phyloP scores from a whole-genome alignment of 2,888 invertebrate species.

The Dynastes tityus region DNA sequence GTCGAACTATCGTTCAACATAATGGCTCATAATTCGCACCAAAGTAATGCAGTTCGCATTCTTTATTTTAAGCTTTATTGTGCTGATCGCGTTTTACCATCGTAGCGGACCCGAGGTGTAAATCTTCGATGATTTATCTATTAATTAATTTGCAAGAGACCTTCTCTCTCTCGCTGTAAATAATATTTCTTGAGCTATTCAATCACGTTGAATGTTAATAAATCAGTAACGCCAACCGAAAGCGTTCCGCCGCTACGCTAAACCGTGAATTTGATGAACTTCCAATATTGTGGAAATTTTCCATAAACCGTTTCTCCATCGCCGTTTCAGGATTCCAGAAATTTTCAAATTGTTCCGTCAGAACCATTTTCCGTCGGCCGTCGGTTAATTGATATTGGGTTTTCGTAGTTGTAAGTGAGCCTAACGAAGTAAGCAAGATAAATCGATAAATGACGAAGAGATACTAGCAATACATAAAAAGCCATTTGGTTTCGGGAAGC shows the following conservation, averaged over 20 bases:
- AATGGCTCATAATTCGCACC: not conserved
- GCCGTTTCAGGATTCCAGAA: not conserved
- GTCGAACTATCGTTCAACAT: not conserved
- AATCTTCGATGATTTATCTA: constrained; percentile 46
- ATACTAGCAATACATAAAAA: not conserved
- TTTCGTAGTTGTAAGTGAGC: constrained; percentile 6
- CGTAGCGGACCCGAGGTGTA: constrained; percentile 26
- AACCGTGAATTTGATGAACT: constrained; percentile 48
- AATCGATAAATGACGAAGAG: not conserved
- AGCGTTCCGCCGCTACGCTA: constrained; percentile 26
- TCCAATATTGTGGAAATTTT: constrained; percentile 47
- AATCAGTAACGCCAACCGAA: constrained; percentile 42
- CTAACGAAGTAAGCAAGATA: not conserved
- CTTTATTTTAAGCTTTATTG: not conserved
- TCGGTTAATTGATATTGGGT: constrained; percentile 21
- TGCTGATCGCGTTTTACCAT: not conserved
- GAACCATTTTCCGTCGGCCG: constrained; percentile 2
- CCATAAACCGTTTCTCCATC: constrained; percentile 28
- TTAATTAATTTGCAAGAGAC: constrained; percentile 47
- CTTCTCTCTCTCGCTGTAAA: constrained; percentile 15
- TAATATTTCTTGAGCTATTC: constrained; percentile 47
- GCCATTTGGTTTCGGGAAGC: not conserved
- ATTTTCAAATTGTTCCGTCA: constrained; percentile 26
- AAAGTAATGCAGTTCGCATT: not conserved
- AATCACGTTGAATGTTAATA: constrained; percentile 49